Percentiles rank a stretch among this genome's conserved stretches.
Evolutionary conservation across 2,113 vertebrate genomes (phyloP).

Genomic region (Phrynosoma blainvillii): DNA sequence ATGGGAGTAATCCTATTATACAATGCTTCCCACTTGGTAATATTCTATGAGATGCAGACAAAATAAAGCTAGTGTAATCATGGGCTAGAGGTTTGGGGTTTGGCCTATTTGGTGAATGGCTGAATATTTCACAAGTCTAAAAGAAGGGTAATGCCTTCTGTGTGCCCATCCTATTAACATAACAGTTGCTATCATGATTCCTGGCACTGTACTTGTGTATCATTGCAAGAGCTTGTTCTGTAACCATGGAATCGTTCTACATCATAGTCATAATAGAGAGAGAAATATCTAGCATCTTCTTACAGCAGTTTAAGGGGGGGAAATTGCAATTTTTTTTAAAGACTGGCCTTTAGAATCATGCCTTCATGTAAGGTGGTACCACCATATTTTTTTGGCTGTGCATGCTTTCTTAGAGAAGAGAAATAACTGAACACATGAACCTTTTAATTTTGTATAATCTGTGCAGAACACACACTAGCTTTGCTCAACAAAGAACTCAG

Average conservation of each 20-base stretch:
- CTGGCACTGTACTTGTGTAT: constrained; percentile 63
- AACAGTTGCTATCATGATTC: constrained; percentile 51
- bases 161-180: constrained; percentile 48
- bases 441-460: background rate
- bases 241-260: constrained; percentile 78
- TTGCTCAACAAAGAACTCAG: background rate
- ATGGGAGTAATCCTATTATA: background rate
- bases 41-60: background rate
- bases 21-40: background rate
- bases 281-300: constrained; percentile 56
- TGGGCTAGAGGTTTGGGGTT: background rate
- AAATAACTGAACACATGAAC: background rate
- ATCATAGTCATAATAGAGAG: constrained; percentile 62
- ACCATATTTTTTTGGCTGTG: background rate
- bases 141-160: constrained; percentile 22
- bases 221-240: constrained; percentile 60
- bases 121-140: constrained; percentile 20
- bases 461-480: background rate
- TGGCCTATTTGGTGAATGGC: constrained; percentile 8
- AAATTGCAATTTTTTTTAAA: background rate
- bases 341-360: background rate
- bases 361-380: background rate
- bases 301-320: constrained; percentile 27
- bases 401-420: background rate
- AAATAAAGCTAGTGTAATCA: background rate